phyloP scores from a whole-genome alignment of 2,797 vertebrate species.

The Kryptopterus vitreolus region DNA sequence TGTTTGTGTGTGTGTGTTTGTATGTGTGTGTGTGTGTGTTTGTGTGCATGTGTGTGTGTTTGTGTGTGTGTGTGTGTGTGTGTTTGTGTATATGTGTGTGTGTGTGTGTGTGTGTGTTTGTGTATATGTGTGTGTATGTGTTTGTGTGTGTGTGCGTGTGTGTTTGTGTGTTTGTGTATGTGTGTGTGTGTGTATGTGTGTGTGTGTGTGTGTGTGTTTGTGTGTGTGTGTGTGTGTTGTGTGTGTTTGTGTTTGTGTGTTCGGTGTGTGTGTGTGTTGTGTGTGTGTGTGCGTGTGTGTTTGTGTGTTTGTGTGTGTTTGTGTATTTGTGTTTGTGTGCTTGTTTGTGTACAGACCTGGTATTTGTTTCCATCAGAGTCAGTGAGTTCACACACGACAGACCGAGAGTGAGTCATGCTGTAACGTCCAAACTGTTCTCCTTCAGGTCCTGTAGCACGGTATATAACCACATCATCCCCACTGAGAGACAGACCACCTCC shows the following conservation, averaged over 20 bases:
- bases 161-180: conserved; percentile 4
- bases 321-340: background rate
- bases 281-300: background rate
- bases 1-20: conserved; percentile 13
- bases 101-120: conserved; percentile 9
- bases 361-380: conserved; percentile 84
- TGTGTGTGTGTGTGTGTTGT: conserved; percentile 10
- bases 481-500: conserved; percentile 79
- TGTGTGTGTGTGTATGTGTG: conserved; percentile 3
- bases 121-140: too few relatives aligned
- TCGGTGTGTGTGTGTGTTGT: conserved; percentile 1
- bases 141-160: conserved; percentile 1
- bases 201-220: conserved; percentile 8
- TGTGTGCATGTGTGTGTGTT: conserved; percentile 12
- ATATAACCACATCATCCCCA: conserved; percentile 76
- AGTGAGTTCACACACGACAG: conserved; percentile 76
- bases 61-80: background rate
- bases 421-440: conserved; percentile 72
- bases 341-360: conserved; percentile 73
- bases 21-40: background rate
- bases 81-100: conserved; percentile 10
- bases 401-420: conserved; percentile 79
- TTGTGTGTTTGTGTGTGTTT: background rate
- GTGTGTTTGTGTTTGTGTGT: conserved; percentile 2
- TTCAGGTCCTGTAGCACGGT: conserved; percentile 64